Conservation (phyloP, 92 coral and sea anemone species). For the Parazoanthus atlanticus region DNA sequence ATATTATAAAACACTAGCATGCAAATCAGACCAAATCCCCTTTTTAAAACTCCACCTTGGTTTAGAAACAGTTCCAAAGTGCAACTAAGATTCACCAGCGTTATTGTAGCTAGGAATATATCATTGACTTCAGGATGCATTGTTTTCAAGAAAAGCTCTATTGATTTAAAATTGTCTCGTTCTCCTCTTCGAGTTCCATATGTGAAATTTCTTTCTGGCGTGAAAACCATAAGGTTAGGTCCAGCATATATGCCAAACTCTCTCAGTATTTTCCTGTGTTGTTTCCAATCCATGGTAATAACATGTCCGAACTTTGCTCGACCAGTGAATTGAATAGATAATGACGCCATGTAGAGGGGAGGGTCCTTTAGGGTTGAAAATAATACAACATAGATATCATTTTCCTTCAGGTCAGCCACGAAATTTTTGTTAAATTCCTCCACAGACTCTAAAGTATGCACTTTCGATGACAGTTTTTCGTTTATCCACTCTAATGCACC, state of each 20-base stretch:
- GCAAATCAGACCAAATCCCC: slow-evolving; percentile 68
- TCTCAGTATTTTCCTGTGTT: slow-evolving; percentile 60
- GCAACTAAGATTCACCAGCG: slow-evolving; percentile 78
- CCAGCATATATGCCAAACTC: slow-evolving; percentile 66
- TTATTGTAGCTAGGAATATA: slow-evolving; percentile 73
- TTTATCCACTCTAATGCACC: slow-evolving; percentile 84
- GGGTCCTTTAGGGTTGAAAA: slow-evolving; percentile 82
- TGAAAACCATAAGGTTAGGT: slow-evolving; percentile 80
- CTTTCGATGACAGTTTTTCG: slow-evolving; percentile 73
- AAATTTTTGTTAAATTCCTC: slow-evolving; percentile 61
- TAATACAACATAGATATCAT: slow-evolving; percentile 77
- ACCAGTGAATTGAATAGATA: slow-evolving; percentile 93
- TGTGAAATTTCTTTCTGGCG: slow-evolving; percentile 82
- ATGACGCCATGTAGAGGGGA: slow-evolving; percentile 85
- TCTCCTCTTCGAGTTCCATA: slow-evolving; percentile 91
- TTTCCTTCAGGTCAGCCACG: slow-evolving; percentile 48
- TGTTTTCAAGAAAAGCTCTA: slow-evolving; percentile 83
- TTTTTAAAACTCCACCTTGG: slow-evolving; percentile 88
- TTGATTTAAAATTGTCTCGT: slow-evolving; percentile 59
- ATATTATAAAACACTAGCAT: slow-evolving; percentile 79
- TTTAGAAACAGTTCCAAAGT: slow-evolving; percentile 79
- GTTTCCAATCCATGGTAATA: slow-evolving; percentile 57
- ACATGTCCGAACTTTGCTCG: slow-evolving; percentile 90
- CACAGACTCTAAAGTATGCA: slow-evolving; percentile 56
- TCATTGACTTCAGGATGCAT: slow-evolving; percentile 97